phyloP scores from a whole-genome alignment of 2,113 vertebrate species.

The Perca schrenkii region DNA sequence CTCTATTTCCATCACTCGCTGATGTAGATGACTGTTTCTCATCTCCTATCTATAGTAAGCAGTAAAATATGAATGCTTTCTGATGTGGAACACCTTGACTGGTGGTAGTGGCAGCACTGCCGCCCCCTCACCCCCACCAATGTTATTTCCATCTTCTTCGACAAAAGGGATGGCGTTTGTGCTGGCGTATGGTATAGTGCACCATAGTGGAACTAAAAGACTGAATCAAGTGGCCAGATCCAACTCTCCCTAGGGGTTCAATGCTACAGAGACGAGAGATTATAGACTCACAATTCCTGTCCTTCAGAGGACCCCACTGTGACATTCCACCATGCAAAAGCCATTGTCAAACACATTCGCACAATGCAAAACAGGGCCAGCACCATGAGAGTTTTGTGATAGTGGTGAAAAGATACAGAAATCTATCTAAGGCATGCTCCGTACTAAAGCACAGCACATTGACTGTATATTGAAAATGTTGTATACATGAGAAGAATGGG shows the following conservation, averaged over 20 bases:
- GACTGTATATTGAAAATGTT: slow-evolving; percentile 68
- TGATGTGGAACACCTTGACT: slow-evolving; percentile 71
- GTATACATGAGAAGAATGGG: slow-evolving; percentile 63
- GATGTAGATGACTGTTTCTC: slow-evolving; percentile 18
- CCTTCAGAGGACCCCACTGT: slow-evolving; percentile 74
- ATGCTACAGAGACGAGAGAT: slow-evolving; percentile 74
- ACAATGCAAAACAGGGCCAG: slow-evolving; percentile 65
- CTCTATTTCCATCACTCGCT: slow-evolving; percentile 2
- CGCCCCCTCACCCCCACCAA: slow-evolving; percentile 11
- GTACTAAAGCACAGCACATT: slow-evolving; percentile 39
- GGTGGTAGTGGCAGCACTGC: slow-evolving; percentile 17
- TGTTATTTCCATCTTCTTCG: slow-evolving; percentile 71
- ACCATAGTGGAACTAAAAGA: slow-evolving; percentile 79
- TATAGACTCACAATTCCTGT: slow-evolving; percentile 72
- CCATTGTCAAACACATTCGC: slow-evolving; percentile 56
- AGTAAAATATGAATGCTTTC: slow-evolving; percentile 71
- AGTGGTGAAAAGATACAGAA: slow-evolving; percentile 49
- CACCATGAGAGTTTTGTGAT: slow-evolving; percentile 58
- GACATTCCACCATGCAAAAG: slow-evolving; percentile 69
- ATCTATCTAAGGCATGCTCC: slow-evolving; percentile 33
- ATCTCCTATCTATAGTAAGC: slow-evolving; percentile 22
- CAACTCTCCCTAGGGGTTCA: slow-evolving; percentile 75
- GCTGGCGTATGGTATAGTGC: slow-evolving; percentile 60
- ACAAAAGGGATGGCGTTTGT: slow-evolving; percentile 72
- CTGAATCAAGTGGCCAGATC: slow-evolving; percentile 82